Percentiles rank a stretch among this genome's conserved stretches.
These are phyloP conservation scores for Argynnis bischoffii DNA, from an alignment of 2,888 invertebrate genomes.

Conservation along the genomic window DNA sequence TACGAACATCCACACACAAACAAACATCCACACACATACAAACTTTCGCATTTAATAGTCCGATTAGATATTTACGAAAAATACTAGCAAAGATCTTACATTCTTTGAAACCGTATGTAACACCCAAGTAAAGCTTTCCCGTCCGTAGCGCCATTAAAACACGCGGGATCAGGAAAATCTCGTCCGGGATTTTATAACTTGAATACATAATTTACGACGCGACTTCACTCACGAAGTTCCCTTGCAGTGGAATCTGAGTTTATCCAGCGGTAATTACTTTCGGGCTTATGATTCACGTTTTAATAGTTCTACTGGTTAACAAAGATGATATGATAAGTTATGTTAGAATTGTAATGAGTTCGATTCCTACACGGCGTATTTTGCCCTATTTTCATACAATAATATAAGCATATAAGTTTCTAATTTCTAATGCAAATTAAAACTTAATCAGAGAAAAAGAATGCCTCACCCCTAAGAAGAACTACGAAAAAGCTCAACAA, in stretches of 20 bases:
- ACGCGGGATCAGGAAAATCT: slow-evolving; percentile 69
- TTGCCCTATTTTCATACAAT: too few species aligned
- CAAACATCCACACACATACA: too few species aligned
- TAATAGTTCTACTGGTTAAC: neutral
- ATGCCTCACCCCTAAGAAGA: too few species aligned
- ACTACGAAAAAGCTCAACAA: too few species aligned
- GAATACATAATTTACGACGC: slow-evolving; percentile 75
- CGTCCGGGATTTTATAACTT: slow-evolving; percentile 72
- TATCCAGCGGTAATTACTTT: slow-evolving; percentile 25
- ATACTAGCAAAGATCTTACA: neutral
- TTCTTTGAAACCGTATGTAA: slow-evolving; percentile 37
- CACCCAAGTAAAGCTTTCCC: slow-evolving; percentile 48
- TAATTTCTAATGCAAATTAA: too few species aligned
- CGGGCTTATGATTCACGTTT: slow-evolving; percentile 4
- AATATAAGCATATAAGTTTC: too few species aligned
- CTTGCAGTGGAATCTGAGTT: slow-evolving; percentile 19
- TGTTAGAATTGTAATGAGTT: neutral
- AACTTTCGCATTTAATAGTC: too few species aligned
- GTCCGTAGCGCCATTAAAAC: slow-evolving; percentile 65
- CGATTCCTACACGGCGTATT: neutral
- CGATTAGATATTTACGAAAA: too few species aligned
- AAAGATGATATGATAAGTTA: neutral
- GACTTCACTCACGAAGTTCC: slow-evolving; percentile 45
- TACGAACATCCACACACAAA: too few species aligned
- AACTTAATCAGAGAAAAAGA: too few species aligned